phyloP scores from a whole-genome alignment of 2,113 vertebrate species.

The Plestiodon gilberti region DNA sequence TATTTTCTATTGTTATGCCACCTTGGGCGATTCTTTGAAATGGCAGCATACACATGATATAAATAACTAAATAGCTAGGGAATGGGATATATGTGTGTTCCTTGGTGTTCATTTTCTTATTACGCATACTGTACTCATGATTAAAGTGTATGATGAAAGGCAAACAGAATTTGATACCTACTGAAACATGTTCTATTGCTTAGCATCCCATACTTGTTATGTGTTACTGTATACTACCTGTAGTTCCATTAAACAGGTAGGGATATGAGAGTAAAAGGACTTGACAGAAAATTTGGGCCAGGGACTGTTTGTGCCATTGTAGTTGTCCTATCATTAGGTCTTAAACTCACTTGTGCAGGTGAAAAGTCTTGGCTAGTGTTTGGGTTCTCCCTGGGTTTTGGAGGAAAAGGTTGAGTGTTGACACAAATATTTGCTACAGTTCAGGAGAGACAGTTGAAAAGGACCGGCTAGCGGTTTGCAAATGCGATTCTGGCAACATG shows the following conservation, averaged over 20 bases:
- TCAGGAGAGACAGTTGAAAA: not conserved
- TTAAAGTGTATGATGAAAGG: not conserved
- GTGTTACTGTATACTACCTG: not conserved
- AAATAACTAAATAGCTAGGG: not conserved
- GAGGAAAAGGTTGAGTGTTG: not conserved
- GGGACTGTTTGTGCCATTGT: not conserved
- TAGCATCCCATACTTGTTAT: not conserved
- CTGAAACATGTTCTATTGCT: not conserved
- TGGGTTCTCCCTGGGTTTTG: not conserved
- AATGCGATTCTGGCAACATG: not conserved
- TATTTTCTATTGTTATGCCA: not conserved
- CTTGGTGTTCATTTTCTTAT: not conserved
- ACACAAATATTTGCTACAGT: not conserved
- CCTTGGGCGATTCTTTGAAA: not conserved
- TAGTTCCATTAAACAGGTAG: not conserved
- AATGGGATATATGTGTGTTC: not conserved
- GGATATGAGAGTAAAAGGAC: not conserved
- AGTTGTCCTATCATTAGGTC: not conserved
- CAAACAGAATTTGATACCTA: not conserved
- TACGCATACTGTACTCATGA: not conserved
- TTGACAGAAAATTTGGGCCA: not conserved
- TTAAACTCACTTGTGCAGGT: slow-evolving; percentile 27
- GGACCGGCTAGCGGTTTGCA: not conserved
- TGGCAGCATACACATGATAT: too few relatives aligned
- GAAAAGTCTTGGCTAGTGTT: slow-evolving; percentile 1